A percentile compares a stretch with the other conserved stretches of the same genome.
Conservation (phyloP, 2,888 invertebrate species). For the Arctia plantaginis region DNA sequence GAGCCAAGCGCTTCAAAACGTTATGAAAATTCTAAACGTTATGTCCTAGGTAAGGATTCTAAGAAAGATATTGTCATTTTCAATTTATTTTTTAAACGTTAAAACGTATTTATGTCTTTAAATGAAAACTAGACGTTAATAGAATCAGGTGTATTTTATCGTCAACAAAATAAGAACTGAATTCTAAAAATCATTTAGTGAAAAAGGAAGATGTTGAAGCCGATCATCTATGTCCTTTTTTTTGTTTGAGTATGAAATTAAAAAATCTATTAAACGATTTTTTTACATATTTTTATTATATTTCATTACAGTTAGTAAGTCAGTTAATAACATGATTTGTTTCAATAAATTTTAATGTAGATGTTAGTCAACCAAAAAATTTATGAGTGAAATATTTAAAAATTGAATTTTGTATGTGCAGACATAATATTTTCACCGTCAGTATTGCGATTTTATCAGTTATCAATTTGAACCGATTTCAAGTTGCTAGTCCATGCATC, state of each 20-base stretch:
- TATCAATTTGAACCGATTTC: not conserved
- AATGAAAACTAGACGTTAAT: slow-evolving; percentile 30
- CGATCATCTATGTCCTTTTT: no score
- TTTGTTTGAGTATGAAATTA: no score
- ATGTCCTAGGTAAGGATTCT: slow-evolving; percentile 39
- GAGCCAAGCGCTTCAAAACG: slow-evolving; percentile 48
- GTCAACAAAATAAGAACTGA: not conserved
- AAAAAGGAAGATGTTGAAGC: not conserved
- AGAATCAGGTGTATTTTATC: not conserved
- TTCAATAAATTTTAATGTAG: no score
- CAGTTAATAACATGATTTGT: no score
- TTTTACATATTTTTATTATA: no score
- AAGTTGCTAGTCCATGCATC: not conserved
- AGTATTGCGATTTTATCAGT: no score
- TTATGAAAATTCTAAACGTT: slow-evolving; percentile 23
- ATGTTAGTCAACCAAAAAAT: no score
- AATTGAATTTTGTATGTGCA: not conserved
- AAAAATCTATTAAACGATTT: no score
- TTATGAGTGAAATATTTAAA: not conserved
- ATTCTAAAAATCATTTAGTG: not conserved
- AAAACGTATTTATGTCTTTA: slow-evolving; percentile 23
- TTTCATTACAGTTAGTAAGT: no score
- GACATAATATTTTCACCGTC: no score
- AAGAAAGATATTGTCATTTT: slow-evolving; percentile 53
- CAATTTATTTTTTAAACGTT: slow-evolving; percentile 35